A percentile compares a stretch with the other conserved stretches of the same genome.
Conservation (phyloP, 2,113 vertebrate species). For the Marmota flaviventris region DNA sequence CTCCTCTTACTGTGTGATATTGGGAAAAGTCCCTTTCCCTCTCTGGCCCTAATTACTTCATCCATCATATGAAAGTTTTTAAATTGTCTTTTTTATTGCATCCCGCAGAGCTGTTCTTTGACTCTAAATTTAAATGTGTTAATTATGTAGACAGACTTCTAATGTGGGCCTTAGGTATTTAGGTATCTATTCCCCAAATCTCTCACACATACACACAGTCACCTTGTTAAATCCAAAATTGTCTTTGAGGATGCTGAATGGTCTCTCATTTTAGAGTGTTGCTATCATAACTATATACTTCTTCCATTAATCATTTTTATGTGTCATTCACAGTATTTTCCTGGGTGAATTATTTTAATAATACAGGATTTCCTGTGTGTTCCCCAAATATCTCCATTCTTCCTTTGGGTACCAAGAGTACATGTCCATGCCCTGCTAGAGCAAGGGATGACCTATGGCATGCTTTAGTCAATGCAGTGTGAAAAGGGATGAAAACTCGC, state of each 20-base stretch:
- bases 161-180: not conserved
- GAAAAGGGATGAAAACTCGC: not conserved
- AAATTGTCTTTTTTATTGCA: not conserved
- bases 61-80: not conserved
- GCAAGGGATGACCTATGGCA: not conserved
- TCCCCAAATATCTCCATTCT: not conserved
- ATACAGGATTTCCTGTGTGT: not conserved
- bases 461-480: not conserved
- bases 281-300: not conserved
- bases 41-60: not conserved
- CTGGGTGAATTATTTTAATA: not conserved
- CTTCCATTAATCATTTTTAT: not conserved
- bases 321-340: not conserved
- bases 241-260: not conserved
- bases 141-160: not conserved
- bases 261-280: not conserved
- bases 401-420: not conserved
- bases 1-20: not conserved
- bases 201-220: not conserved
- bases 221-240: not conserved
- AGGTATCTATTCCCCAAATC: not conserved
- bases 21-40: not conserved
- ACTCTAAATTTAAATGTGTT: conserved; percentile 21
- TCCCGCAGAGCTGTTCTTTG: not conserved
- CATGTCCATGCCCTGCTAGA: not conserved